Base-by-base conservation (phyloP, 2,113 vertebrate species). In the Myocastor coypus region DNA sequence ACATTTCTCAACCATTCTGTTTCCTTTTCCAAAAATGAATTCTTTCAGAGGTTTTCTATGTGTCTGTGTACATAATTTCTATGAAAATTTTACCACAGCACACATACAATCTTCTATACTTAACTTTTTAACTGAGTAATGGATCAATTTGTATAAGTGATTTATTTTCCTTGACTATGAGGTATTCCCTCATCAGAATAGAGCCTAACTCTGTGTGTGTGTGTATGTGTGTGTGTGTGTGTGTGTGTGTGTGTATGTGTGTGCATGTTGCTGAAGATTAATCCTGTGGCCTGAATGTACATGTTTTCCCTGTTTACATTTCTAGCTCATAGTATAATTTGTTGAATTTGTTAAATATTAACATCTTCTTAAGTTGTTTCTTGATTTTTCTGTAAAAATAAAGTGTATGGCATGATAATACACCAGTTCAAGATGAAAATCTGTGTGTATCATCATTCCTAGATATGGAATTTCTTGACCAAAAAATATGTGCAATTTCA, bases 401-500 rank as follows among this genome's bases (percentile, higher is more conserved):
- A 59, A 57, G 6, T 80, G 10, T 85, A 30, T 83, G 34, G 80
- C 86, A 73, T 75, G 46, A 69, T 59, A 78, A 16, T 10, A 66
- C 75, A 26, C 32, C 22, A 85, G 84, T 90, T 80, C 40, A 71
- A 84, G 32, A 34, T 42, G 52, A 34, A 16, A 17, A 68, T 68
- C 13, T 68, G n/a, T 77, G 30, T 90, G 40, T 42, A 90, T 22
- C 69, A 64, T 95, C 12, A 55, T 90, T 46, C 28, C 66, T 89
- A 80, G 28, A 12, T 59, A 16, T 46, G 28, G 24, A 91, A 89
- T 92, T 91, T 59, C 40, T 80, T 32, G 7, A 85, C 77, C 19
- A 85, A 91, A 92, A 14, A 85, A n/a, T 64, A 12, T n/a, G 22
- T 85, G 59, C 12, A 90, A 71, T 91, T 96, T 96, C 37, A 69